Evolutionary conservation across 2,888 invertebrate species (phyloP).

Genomic region (Chirona hameri): DNA sequence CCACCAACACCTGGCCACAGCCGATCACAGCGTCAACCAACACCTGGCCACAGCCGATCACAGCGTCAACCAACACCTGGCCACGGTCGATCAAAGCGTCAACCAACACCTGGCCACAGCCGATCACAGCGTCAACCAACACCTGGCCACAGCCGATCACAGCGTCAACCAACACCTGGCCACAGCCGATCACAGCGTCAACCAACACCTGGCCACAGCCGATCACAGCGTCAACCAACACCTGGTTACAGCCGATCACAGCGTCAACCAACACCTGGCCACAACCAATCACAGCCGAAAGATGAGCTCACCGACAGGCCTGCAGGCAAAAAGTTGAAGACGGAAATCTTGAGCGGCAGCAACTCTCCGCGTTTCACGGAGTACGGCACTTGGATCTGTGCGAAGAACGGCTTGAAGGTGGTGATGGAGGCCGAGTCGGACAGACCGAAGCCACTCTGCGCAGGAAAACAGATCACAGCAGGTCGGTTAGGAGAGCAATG

Average conservation of each 20-base stretch:
- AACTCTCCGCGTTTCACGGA: constrained; percentile 33
- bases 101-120: too few species aligned
- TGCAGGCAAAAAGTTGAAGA: constrained; percentile 13
- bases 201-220: background rate
- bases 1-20: background rate
- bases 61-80: background rate
- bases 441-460: background rate
- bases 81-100: background rate
- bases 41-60: background rate
- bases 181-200: background rate
- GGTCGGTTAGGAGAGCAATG: too few species aligned
- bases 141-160: background rate
- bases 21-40: background rate
- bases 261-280: background rate
- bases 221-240: too few species aligned
- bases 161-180: background rate
- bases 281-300: background rate
- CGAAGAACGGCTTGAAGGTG: constrained; percentile 31
- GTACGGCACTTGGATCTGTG: constrained; percentile 31
- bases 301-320: background rate
- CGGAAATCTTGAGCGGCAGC: constrained; percentile 33
- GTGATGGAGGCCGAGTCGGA: background rate
- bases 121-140: background rate
- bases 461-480: background rate
- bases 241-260: background rate